These are phyloP conservation scores for Brassicogethes aeneus DNA, from an alignment of 2,888 invertebrate species.

Conservation along the genomic window DNA sequence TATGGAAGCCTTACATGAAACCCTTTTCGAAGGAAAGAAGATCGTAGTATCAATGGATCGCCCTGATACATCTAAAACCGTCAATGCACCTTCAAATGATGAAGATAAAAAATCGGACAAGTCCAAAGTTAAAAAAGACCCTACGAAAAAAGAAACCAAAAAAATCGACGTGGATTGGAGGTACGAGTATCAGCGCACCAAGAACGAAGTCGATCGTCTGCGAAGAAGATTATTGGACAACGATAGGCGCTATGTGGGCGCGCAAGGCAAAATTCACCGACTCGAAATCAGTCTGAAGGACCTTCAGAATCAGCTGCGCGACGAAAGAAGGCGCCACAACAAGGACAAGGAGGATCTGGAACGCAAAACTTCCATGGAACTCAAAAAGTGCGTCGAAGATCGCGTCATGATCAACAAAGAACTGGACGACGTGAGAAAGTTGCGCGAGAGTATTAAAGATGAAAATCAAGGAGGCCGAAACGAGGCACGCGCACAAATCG, in stretches of 20 bases:
- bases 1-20: slow-evolving; percentile 77
- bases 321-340: slow-evolving; percentile 17
- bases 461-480: slow-evolving; percentile 19
- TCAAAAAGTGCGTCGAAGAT: slow-evolving; percentile 20
- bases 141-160: background rate
- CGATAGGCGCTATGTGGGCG: slow-evolving; percentile 1
- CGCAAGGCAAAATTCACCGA: background rate
- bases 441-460: slow-evolving; percentile 23
- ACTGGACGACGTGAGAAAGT: slow-evolving; percentile 22
- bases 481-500: slow-evolving; percentile 1
- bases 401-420: slow-evolving; percentile 20
- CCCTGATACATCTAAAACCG: slow-evolving; percentile 15
- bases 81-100: no score
- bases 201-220: background rate
- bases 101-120: no score
- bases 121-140: background rate
- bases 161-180: background rate
- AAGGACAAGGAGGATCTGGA: slow-evolving; percentile 13
- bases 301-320: slow-evolving; percentile 11
- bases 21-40: slow-evolving; percentile 67
- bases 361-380: slow-evolving; percentile 21
- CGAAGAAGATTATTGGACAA: slow-evolving; percentile 3
- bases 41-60: slow-evolving; percentile 19
- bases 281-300: background rate
- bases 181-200: background rate